A percentile compares a stretch with the other conserved stretches of the same genome.
phyloP scores from a whole-genome alignment of 2,797 vertebrate species.

The Melanotaenia pygmaea region DNA sequence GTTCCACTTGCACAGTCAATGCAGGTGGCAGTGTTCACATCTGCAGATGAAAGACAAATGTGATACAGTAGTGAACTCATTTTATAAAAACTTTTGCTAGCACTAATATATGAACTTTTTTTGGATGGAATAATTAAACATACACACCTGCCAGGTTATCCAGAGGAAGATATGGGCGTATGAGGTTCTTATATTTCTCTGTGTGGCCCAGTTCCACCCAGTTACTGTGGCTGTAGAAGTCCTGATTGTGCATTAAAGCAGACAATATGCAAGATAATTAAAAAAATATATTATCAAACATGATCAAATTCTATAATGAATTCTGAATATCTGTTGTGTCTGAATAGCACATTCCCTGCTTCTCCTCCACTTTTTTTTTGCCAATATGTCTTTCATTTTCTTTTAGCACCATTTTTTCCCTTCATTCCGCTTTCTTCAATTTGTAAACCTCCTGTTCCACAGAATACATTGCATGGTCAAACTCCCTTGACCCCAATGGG shows the following conservation, averaged over 20 bases:
- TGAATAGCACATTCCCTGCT: too few relatives aligned
- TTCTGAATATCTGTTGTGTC: background rate
- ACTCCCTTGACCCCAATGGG: too few relatives aligned
- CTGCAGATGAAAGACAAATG: constrained; percentile 39
- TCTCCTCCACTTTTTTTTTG: background rate
- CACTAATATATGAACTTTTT: background rate
- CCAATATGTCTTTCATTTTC: background rate
- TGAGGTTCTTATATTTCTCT: constrained; percentile 70
- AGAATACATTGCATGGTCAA: too few relatives aligned
- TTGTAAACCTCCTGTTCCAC: too few relatives aligned
- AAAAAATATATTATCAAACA: too few relatives aligned
- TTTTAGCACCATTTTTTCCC: too few relatives aligned
- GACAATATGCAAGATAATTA: too few relatives aligned
- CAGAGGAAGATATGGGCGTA: constrained; percentile 69
- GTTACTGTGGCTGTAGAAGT: constrained; percentile 86
- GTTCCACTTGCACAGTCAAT: constrained; percentile 73
- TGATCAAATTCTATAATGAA: too few relatives aligned
- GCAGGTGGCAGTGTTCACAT: constrained; percentile 74
- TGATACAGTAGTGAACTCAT: too few relatives aligned
- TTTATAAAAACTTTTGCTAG: background rate
- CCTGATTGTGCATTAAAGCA: constrained; percentile 55
- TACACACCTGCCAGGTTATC: constrained; percentile 72
- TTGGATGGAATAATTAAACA: background rate
- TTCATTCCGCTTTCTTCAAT: too few relatives aligned
- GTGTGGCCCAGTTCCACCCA: constrained; percentile 82